Evolutionary conservation across 2,113 vertebrate species (phyloP).

Genomic region (Talpa occidentalis): DNA sequence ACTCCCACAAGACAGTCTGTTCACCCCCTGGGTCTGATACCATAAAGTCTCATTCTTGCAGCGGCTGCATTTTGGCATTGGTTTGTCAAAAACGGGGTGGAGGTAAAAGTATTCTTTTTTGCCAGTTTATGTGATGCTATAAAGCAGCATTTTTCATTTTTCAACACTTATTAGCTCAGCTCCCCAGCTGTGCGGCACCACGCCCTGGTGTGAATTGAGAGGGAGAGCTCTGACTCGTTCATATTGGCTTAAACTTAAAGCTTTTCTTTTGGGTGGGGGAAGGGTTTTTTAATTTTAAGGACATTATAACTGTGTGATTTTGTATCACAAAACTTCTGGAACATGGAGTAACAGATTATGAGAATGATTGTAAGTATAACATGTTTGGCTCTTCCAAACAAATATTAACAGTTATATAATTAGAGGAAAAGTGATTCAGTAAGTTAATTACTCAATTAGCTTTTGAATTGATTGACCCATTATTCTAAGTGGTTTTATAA

Average conservation of each 20-base stretch:
- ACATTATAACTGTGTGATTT: conserved; percentile 68
- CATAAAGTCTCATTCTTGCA: conserved; percentile 54
- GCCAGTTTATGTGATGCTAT: conserved; percentile 82
- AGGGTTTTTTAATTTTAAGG: conserved; percentile 58
- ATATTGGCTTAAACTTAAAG: conserved; percentile 79
- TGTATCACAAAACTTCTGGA: conserved; percentile 39
- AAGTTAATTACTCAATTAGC: not conserved
- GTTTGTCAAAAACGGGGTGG: conserved; percentile 74
- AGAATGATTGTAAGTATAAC: not conserved
- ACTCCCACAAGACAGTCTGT: conserved; percentile 15
- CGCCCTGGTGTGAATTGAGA: conserved; percentile 81
- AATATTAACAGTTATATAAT: not conserved
- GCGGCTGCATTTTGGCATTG: conserved; percentile 73
- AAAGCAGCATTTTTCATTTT: conserved; percentile 83
- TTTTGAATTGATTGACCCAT: not conserved
- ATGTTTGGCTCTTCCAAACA: conserved; percentile 26
- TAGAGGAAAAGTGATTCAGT: not conserved
- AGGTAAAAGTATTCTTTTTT: conserved; percentile 72
- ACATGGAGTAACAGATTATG: not conserved
- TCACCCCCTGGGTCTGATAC: conserved; percentile 25
- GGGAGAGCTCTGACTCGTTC: conserved; percentile 81
- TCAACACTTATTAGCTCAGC: conserved; percentile 85
- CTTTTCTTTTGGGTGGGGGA: conserved; percentile 74
- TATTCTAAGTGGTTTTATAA: not conserved
- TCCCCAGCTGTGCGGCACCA: conserved; percentile 84